Base-by-base conservation (phyloP, 2,113 vertebrate genomes). In the Thomomys bottae region DNA sequence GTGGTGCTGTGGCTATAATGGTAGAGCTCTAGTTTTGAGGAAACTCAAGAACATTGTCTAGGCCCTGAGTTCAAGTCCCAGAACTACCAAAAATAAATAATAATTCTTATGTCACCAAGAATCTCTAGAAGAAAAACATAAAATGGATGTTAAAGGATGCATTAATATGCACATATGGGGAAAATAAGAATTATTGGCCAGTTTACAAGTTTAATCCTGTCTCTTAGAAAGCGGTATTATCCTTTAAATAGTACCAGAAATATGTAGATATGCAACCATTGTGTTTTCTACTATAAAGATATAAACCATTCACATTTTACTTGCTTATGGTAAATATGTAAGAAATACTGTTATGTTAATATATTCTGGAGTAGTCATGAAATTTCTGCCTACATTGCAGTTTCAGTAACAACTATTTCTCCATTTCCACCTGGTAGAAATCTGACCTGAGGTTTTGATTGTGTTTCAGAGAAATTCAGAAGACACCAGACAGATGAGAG, bases 391-490 rank as follows among this genome's bases (percentile, higher is more conserved):
- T 70, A 80, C 4, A 5, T 28, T 71, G 28, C 26, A 89, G 32
- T 87, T 73, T 83, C 6, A 28, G 36, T 64, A 61, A 24, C 49
- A 63, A 0, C 49, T 67, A 1, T 64, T 54, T 70, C 49, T 30
- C 28, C 72, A 59, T 90, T 89, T 89, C 71, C n/a, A n/a, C n/a
- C n/a, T 61, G 32, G 76, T 84, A 61, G 73, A 95, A 89, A 89
- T 88, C 59, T 78, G 24, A 57, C 36, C 73, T 67, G 68, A 59
- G 63, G 49, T 92, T 95, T 94, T 79, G 66, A 45, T 81, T 81
- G 59, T 45, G 63, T 90, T 77, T 78, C 34, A 10, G 5, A 85
- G 72, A 64, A 17, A 90, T 89, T 59, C 34, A 36, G 24, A 73
- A 30, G 67, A 78, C 20, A 90, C 15, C 18, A 66, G 45, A 26